phyloP scores from a whole-genome alignment of 2,888 invertebrate genomes.

The Heliconius ismenius region DNA sequence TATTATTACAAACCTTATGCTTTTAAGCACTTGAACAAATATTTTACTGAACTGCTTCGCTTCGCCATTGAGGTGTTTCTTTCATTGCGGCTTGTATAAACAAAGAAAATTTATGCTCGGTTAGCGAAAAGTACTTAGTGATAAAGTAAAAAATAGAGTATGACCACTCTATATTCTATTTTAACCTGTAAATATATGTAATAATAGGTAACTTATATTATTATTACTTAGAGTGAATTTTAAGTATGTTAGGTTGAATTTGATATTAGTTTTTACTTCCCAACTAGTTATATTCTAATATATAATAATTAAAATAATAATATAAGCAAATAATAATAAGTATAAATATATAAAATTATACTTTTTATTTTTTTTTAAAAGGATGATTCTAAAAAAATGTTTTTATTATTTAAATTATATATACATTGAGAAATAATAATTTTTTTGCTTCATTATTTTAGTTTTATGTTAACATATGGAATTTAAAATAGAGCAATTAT shows the following conservation, averaged over 20 bases:
- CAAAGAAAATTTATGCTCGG: slow-evolving; percentile 38
- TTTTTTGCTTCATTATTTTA: too few species aligned
- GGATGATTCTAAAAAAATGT: too few species aligned
- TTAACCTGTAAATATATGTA: neutral
- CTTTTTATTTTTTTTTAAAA: too few species aligned
- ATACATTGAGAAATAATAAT: too few species aligned
- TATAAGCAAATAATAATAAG: too few species aligned
- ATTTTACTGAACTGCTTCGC: slow-evolving; percentile 41
- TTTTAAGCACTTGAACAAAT: slow-evolving; percentile 47
- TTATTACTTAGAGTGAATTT: neutral
- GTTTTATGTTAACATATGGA: too few species aligned
- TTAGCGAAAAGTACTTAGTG: slow-evolving; percentile 32
- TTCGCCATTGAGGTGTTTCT: slow-evolving; percentile 36
- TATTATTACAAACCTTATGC: slow-evolving; percentile 23
- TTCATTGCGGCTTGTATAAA: slow-evolving; percentile 30
- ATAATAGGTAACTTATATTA: neutral
- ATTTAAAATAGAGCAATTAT: neutral
- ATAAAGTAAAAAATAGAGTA: slow-evolving; percentile 28
- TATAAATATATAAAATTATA: too few species aligned
- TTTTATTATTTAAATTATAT: too few species aligned
- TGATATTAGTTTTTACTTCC: too few species aligned
- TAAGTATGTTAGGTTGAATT: neutral
- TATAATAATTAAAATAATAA: too few species aligned
- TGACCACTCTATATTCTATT: slow-evolving; percentile 22
- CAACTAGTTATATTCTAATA: too few species aligned